Base-by-base conservation (phyloP, 2,113 vertebrate species). In the Pandion haliaetus region DNA sequence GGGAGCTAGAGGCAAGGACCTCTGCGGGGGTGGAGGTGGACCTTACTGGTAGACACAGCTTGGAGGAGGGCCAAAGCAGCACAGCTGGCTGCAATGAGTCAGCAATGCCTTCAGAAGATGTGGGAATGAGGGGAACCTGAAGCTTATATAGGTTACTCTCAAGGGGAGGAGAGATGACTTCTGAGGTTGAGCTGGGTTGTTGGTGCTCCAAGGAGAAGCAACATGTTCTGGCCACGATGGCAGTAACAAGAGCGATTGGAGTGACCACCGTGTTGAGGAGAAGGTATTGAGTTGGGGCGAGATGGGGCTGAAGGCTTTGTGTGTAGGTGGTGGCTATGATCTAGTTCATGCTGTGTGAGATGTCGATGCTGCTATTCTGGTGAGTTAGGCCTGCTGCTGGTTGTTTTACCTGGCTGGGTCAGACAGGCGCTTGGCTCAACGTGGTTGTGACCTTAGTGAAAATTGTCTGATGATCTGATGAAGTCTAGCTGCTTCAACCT, bases 181-280 rank as follows among this genome's bases (percentile, higher is more conserved):
- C 19, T 24, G 17, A 26, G 20, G 4, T 26, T 58, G 21, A 18
- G 54, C 12, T 11, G 21, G 25, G 6, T 40, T 42, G 16, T 40
- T 58, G 71, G 38, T 57, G 21, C 18, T 66, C 18, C 14, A 9
- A 19, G 50, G 38, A 31, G 72, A 52, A 63, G 18, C 21, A 36
- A 14, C 9, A 1, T 3, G 11, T 44, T 31, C 21, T 20, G 40
- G 47, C 47, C 1, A 0, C 2, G 15, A 23, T 2, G 7, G 18
- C 12, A 61, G 9, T 21, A 52, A 18, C 11, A 8, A 20, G n/a
- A 69, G 20, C 1, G 4, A 66, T 52, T 2, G 8, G 31, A 11
- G 14, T 16, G 59, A n/a, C 10, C 9, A 5, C 25, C 25, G 3
- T 0, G 1, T 34, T 5, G 5, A n/a, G 70, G 34, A 63, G n/a